Conservation (phyloP, 2,888 invertebrate species). For the Ypsolopha sequella region DNA sequence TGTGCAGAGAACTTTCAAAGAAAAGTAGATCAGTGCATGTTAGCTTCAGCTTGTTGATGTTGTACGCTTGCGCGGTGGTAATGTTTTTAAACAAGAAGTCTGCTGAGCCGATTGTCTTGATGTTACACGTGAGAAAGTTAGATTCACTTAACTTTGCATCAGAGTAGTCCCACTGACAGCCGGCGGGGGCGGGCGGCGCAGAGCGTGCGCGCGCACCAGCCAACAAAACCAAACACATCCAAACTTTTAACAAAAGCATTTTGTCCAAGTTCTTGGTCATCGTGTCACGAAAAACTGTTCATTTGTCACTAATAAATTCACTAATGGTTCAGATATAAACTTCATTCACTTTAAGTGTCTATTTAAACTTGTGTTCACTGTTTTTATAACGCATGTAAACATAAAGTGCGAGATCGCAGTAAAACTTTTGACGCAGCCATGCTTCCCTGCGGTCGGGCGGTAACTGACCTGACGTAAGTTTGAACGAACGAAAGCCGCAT, state of each 20-base stretch:
- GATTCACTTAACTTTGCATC: conserved; percentile 69
- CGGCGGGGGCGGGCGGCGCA: conserved; percentile 74
- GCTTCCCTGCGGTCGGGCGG: conserved; percentile 69
- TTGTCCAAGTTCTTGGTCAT: conserved; percentile 56
- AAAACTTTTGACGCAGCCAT: conserved; percentile 69
- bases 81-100: conserved; percentile 79
- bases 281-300: conserved; percentile 51
- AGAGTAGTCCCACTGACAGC: conserved; percentile 80
- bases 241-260: conserved; percentile 68
- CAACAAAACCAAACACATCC: conserved; percentile 59
- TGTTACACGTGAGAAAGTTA: conserved; percentile 76
- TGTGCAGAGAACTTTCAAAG: conserved; percentile 79
- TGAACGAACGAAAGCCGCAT: conserved; percentile 69
- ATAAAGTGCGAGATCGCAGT: conserved; percentile 57
- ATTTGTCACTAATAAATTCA: conserved; percentile 52
- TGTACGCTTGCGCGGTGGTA: conserved; percentile 77
- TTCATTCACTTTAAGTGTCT: conserved; percentile 27
- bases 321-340: conserved; percentile 29
- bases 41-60: conserved; percentile 76
- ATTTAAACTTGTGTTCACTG: conserved; percentile 40
- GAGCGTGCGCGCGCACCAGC: conserved; percentile 66
- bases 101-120: conserved; percentile 79
- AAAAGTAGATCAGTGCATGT: conserved; percentile 81
- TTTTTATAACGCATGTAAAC: conserved; percentile 61
- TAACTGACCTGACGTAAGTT: conserved; percentile 72